A percentile compares a stretch with the other conserved stretches of the same genome.
These are phyloP conservation scores for Meda fulgida DNA, from an alignment of 2,797 vertebrate species.

Conservation along the genomic window DNA sequence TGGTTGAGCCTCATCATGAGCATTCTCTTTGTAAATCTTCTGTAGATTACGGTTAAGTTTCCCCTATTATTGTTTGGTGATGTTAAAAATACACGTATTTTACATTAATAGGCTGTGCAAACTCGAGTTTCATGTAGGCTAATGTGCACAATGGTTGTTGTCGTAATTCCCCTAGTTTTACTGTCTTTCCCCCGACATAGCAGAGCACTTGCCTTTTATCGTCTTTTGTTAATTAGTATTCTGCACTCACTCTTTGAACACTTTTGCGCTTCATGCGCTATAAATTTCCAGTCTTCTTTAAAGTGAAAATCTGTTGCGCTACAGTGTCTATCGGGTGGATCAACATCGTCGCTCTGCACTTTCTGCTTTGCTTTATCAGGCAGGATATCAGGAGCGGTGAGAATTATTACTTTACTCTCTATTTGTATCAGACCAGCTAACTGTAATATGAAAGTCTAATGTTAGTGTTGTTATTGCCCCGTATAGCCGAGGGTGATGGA, in stretches of 20 bases:
- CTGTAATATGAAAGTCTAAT: background rate
- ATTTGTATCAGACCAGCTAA: background rate
- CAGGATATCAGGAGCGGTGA: background rate
- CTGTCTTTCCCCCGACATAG: background rate
- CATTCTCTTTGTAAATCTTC: background rate
- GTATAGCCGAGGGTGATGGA: slow-evolving; percentile 36
- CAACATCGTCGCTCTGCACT: background rate
- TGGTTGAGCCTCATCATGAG: background rate
- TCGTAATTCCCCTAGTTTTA: too few species aligned
- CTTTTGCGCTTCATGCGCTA: slow-evolving; percentile 45
- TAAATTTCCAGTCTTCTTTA: slow-evolving; percentile 48
- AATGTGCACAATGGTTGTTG: background rate
- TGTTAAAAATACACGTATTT: background rate
- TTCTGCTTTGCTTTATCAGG: background rate
- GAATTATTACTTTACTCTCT: background rate
- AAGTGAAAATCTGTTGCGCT: slow-evolving; percentile 28
- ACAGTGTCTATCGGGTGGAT: slow-evolving; percentile 19
- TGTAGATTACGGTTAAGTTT: background rate
- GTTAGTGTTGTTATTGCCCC: background rate
- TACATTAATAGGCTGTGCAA: background rate
- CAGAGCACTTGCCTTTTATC: slow-evolving; percentile 30
- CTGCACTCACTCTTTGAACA: slow-evolving; percentile 42
- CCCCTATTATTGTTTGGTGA: background rate
- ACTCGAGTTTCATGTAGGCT: background rate
- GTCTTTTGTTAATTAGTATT: slow-evolving; percentile 60